Evolutionary conservation across 2,113 vertebrate species (phyloP).

Genomic region (Shinisaurus crocodilurus): DNA sequence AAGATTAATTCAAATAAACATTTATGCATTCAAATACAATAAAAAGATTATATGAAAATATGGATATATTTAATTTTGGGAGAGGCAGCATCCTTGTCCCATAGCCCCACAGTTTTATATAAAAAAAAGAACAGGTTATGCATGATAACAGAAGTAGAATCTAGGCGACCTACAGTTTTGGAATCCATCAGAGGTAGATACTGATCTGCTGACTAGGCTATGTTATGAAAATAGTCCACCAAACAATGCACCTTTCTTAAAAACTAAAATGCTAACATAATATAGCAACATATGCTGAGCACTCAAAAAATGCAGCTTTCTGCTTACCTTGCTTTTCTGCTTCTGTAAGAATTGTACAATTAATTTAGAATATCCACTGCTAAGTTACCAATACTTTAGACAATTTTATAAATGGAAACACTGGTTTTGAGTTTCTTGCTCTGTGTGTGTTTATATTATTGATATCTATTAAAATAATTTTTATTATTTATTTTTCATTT

Average conservation of each 20-base stretch:
- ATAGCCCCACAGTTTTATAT: neutral
- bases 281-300: neutral
- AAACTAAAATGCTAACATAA: neutral
- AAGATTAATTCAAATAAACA: too few relatives aligned
- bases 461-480: neutral
- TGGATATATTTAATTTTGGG: neutral
- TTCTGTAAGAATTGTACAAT: neutral
- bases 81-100: neutral
- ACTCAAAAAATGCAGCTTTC: neutral
- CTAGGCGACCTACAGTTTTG: neutral
- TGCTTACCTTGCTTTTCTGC: constrained; percentile 7
- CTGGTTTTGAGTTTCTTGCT: neutral
- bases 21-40: too few relatives aligned
- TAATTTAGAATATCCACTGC: constrained; percentile 3
- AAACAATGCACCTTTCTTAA: neutral
- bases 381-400: neutral
- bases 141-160: neutral
- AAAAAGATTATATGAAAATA: neutral
- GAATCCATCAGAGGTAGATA: neutral
- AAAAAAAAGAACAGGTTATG: neutral
- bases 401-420: neutral
- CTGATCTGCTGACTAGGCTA: neutral
- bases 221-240: neutral
- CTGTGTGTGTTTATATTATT: neutral
- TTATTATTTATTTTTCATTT: neutral